Evolutionary conservation across 2,797 vertebrate genomes (phyloP).

Genomic region (Ibycter americanus): DNA sequence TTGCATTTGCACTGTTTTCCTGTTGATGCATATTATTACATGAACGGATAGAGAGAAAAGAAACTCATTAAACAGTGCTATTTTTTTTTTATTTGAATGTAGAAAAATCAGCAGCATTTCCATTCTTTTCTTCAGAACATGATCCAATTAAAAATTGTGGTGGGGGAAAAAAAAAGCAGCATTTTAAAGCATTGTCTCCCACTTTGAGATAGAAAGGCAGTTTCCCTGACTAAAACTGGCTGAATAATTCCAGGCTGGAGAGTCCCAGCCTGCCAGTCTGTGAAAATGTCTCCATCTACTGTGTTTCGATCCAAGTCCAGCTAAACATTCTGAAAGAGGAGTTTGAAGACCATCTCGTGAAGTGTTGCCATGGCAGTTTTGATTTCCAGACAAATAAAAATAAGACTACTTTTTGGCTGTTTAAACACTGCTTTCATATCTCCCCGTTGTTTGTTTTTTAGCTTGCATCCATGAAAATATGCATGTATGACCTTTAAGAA

Average conservation of each 20-base stretch:
- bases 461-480: background rate
- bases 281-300: constrained; percentile 36
- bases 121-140: constrained; percentile 26
- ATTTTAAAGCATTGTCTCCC: constrained; percentile 59
- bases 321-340: background rate
- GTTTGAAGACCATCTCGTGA: background rate
- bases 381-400: background rate
- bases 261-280: background rate
- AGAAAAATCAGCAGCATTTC: background rate
- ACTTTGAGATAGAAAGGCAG: constrained; percentile 42
- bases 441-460: background rate
- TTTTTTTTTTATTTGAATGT: background rate
- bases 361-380: background rate
- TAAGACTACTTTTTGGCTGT: background rate
- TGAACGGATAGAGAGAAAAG: background rate
- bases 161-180: background rate
- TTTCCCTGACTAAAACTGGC: constrained; percentile 2
- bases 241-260: constrained; percentile 2
- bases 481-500: background rate
- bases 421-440: background rate
- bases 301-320: background rate
- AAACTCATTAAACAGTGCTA: constrained; percentile 3
- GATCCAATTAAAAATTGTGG: constrained; percentile 15
- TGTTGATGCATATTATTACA: background rate
- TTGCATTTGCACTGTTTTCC: background rate